Conservation (phyloP, 1,140 invertebrate genomes). For the Drosophila ercepeae region DNA sequence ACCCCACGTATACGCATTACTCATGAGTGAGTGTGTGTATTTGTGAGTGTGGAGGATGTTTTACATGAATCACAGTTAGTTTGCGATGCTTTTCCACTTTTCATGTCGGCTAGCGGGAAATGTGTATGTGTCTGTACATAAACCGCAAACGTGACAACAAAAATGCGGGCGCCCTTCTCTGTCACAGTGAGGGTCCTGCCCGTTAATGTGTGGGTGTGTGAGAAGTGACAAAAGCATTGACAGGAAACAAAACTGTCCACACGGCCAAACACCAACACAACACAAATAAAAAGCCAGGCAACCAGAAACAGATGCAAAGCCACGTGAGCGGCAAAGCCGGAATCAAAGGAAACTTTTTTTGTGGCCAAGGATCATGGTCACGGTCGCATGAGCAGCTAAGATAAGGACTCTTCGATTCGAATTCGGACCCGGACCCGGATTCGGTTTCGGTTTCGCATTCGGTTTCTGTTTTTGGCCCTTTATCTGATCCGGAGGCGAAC, state of each 20-base stretch:
- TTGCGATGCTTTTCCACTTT: slow-evolving; percentile 40
- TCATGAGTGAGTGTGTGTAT: slow-evolving; percentile 40
- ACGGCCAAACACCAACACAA: slow-evolving; percentile 20
- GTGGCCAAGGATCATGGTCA: slow-evolving; percentile 55
- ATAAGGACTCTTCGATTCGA: slow-evolving; percentile 37
- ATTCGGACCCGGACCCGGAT: slow-evolving; percentile 22
- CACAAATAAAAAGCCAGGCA: slow-evolving; percentile 5
- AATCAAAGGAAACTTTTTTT: slow-evolving; percentile 36
- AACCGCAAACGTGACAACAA: slow-evolving; percentile 54
- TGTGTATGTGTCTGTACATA: slow-evolving; percentile 32
- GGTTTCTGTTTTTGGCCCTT: neutral
- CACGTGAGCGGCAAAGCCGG: slow-evolving; percentile 4
- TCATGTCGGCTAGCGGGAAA: slow-evolving; percentile 36
- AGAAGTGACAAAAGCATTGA: slow-evolving; percentile 58
- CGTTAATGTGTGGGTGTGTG: slow-evolving; percentile 21
- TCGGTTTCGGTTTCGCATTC: slow-evolving; percentile 3
- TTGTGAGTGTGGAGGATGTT: slow-evolving; percentile 42
- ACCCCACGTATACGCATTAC: slow-evolving; percentile 39
- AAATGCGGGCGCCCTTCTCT: slow-evolving; percentile 36
- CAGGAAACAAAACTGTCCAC: slow-evolving; percentile 57
- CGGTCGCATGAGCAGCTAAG: slow-evolving; percentile 52
- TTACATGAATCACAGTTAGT: slow-evolving; percentile 58
- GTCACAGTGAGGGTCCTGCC: neutral
- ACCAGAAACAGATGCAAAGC: slow-evolving; percentile 17
- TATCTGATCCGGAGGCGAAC: neutral